Evolutionary conservation across 2,113 vertebrate species (phyloP).

Genomic region (Meleagris gallopavo): DNA sequence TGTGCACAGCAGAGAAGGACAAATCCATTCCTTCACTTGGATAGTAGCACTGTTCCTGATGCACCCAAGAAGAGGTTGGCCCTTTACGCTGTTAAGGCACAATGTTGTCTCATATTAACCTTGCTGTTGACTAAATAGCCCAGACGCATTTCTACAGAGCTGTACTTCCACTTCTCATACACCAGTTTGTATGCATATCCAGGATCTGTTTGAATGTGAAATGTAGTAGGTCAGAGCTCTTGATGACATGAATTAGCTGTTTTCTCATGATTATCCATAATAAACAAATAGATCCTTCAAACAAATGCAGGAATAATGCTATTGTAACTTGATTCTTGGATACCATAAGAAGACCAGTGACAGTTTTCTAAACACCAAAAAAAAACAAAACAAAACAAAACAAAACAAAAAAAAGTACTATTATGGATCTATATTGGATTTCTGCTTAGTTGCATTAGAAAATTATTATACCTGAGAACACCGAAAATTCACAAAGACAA

Average conservation of each 20-base stretch:
- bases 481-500: background rate
- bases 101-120: no score
- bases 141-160: no score
- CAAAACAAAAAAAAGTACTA: background rate
- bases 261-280: background rate
- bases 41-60: no score
- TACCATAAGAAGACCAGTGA: background rate
- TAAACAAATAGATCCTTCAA: background rate
- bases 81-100: no score
- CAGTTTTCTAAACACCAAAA: background rate
- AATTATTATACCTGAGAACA: background rate
- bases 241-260: background rate
- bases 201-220: background rate
- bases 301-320: background rate
- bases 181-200: no score
- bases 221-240: background rate
- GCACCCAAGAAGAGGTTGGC: no score
- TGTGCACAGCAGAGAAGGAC: no score
- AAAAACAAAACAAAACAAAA: background rate
- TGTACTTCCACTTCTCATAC: no score
- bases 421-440: background rate
- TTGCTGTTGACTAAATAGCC: no score
- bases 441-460: background rate
- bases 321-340: background rate
- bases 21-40: no score